Percentiles rank a stretch among this genome's conserved stretches.
Evolutionary conservation across 2,888 invertebrate species (phyloP).

Genomic region (Tipula helvola): DNA sequence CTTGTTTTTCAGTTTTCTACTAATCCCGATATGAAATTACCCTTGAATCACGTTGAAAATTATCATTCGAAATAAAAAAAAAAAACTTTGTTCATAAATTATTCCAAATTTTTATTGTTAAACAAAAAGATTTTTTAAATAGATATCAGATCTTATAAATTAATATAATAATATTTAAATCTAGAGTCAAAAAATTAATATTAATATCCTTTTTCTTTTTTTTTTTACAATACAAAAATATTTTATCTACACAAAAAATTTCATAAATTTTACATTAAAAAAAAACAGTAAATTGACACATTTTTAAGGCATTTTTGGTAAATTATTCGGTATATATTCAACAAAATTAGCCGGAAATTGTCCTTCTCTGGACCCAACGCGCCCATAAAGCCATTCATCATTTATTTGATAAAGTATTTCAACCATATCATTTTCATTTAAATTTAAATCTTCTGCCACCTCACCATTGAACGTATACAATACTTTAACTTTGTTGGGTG

Average conservation of each 20-base stretch:
- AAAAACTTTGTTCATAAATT: not conserved
- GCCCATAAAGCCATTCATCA: slow-evolving; percentile 68
- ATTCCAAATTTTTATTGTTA: not conserved
- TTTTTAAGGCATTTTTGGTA: slow-evolving; percentile 23
- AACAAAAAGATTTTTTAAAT: not conserved
- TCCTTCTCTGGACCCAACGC: slow-evolving; percentile 50
- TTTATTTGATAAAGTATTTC: slow-evolving; percentile 54
- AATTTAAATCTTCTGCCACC: slow-evolving; percentile 40
- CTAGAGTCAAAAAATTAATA: not conserved
- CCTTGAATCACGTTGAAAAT: too few relatives aligned
- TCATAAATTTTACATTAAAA: not conserved
- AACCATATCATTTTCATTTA: slow-evolving; percentile 47
- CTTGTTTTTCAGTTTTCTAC: too few relatives aligned
- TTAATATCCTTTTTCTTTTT: not conserved
- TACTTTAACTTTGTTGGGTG: slow-evolving; percentile 40
- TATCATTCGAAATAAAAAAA: not conserved
- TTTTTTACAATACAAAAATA: not conserved
- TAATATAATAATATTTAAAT: not conserved
- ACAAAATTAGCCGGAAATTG: slow-evolving; percentile 72
- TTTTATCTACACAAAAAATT: not conserved
- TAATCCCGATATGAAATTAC: too few relatives aligned
- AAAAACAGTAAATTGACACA: not conserved
- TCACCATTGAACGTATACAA: slow-evolving; percentile 60
- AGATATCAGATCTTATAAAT: not conserved
- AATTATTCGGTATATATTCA: slow-evolving; percentile 41